These are phyloP conservation scores for Chalcosyrphus nemorum DNA, from an alignment of 2,888 invertebrate genomes.

Conservation along the genomic window DNA sequence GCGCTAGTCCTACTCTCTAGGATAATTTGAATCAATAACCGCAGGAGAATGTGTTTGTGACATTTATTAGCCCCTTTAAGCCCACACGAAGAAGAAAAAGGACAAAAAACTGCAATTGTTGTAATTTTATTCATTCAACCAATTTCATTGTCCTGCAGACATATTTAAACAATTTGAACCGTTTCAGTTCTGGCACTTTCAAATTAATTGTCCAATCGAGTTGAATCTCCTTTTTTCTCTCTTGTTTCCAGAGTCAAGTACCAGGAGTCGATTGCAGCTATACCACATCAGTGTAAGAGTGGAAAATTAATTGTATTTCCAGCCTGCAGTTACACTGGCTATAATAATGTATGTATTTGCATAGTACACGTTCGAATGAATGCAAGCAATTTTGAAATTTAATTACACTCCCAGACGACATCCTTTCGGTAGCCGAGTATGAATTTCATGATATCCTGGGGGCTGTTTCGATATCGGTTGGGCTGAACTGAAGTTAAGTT, in stretches of 20 bases:
- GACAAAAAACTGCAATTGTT: not conserved
- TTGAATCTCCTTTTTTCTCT: too few relatives aligned
- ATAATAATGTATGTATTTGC: slow-evolving; percentile 15
- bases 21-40: too few relatives aligned
- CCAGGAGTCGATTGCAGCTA: not conserved
- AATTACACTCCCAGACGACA: slow-evolving; percentile 5
- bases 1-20: too few relatives aligned
- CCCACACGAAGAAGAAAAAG: too few relatives aligned
- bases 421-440: not conserved
- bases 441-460: not conserved
- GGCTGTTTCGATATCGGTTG: not conserved
- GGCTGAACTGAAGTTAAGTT: not conserved
- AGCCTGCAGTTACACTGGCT: not conserved
- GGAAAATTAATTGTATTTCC: slow-evolving; percentile 17
- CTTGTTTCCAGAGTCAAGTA: not conserved
- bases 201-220: not conserved
- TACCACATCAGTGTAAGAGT: not conserved
- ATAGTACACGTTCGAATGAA: not conserved
- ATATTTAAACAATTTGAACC: slow-evolving; percentile 3
- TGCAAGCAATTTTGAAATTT: slow-evolving; percentile 21
- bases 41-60: too few relatives aligned
- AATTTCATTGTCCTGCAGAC: slow-evolving; percentile 8
- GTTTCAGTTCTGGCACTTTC: not conserved
- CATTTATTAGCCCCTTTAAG: too few relatives aligned
- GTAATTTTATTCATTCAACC: not conserved